Evolutionary conservation across 1,140 invertebrate genomes (phyloP).

Genomic region (Drosophila aff.): DNA sequence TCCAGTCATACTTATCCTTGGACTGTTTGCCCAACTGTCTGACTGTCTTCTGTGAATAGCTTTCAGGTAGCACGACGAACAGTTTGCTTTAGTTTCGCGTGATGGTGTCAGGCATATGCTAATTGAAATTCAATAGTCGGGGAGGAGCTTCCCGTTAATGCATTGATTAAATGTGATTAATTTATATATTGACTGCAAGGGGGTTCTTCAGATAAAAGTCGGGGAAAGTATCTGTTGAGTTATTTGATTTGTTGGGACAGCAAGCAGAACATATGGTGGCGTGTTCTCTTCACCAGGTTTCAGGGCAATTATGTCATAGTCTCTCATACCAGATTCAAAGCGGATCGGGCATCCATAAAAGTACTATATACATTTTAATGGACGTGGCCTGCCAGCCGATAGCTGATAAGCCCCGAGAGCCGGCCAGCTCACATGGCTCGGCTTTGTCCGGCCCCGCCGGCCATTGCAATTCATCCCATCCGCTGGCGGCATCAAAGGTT

Average conservation of each 20-base stretch:
- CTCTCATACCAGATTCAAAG: constrained; percentile 37
- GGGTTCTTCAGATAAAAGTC: background rate
- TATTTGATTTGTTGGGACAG: background rate
- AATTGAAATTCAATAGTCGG: constrained; percentile 41
- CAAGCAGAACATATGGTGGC: constrained; percentile 37
- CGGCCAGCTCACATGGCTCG: constrained; percentile 20
- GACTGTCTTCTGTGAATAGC: constrained; percentile 5
- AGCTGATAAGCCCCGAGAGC: constrained; percentile 23
- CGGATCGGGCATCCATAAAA: constrained; percentile 43
- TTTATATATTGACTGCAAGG: background rate
- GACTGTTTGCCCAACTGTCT: constrained; percentile 56
- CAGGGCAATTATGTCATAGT: constrained; percentile 46
- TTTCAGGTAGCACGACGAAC: constrained; percentile 11
- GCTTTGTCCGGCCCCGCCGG: constrained; percentile 19
- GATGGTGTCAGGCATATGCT: constrained; percentile 35
- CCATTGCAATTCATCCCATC: constrained; percentile 48
- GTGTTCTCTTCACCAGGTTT: constrained; percentile 33
- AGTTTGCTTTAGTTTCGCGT: constrained; percentile 20
- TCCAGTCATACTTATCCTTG: constrained; percentile 13
- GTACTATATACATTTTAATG: constrained; percentile 15
- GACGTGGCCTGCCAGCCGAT: constrained; percentile 3
- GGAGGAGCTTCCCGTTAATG: constrained; percentile 26
- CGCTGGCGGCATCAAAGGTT: constrained; percentile 47
- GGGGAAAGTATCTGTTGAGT: constrained; percentile 10
- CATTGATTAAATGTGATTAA: constrained; percentile 42